Percentiles rank a stretch among this genome's conserved stretches.
Conservation (phyloP, 1,140 invertebrate species). For the Ips typographus region DNA sequence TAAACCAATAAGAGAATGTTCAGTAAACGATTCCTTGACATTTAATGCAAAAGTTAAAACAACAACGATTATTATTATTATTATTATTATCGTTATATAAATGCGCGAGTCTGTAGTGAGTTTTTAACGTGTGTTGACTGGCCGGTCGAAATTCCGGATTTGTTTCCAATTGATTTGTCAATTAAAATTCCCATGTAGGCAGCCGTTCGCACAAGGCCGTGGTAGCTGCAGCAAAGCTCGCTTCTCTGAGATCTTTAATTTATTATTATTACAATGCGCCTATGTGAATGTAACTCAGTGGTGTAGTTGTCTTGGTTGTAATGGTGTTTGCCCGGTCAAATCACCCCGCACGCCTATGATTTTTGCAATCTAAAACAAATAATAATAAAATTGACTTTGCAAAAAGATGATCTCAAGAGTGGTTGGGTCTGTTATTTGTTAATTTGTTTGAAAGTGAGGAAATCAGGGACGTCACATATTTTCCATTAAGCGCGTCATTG, state of each 20-base stretch:
- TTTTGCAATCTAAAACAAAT: no score
- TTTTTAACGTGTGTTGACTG: neutral
- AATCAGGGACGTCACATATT: neutral
- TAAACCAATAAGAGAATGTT: neutral
- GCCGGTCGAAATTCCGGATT: neutral
- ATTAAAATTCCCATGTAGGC: constrained; percentile 10
- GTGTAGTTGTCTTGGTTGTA: neutral
- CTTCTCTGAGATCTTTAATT: constrained; percentile 10
- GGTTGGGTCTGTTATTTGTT: neutral
- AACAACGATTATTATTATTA: no score
- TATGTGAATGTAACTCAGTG: neutral
- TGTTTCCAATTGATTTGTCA: constrained; percentile 8
- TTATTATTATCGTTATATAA: no score
- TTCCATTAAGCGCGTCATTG: neutral
- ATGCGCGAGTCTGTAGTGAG: no score
- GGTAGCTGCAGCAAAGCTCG: constrained; percentile 7
- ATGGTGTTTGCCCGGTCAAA: no score
- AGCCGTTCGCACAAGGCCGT: constrained; percentile 8
- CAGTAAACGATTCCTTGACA: no score
- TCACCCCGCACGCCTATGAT: no score
- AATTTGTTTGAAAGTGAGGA: neutral
- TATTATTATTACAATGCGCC: constrained; percentile 6
- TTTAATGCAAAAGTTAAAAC: no score
- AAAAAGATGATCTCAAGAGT: neutral
- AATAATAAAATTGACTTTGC: no score